Evolutionary conservation across 2,113 vertebrate genomes (phyloP), one percentile per base, ranked within the genome.

Genomic region (Phalacrocorax brasilianus): DNA sequence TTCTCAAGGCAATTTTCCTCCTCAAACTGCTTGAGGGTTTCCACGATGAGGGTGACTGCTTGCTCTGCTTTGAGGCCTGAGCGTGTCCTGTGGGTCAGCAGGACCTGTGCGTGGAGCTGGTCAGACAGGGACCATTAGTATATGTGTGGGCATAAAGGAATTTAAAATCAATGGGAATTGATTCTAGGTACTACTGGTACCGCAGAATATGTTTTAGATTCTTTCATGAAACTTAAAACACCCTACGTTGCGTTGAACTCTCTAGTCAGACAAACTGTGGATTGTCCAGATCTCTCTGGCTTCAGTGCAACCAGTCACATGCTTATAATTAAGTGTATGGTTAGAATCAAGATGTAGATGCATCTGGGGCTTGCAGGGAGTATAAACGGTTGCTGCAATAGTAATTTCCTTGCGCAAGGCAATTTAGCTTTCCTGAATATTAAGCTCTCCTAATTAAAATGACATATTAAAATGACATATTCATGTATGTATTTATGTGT

Each of bases 371-470:
- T 87, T 47, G 78, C 53, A 65, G 74, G 32, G 65, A 35, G 12
- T 32, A 52, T 17, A 22, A 49, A 3, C 4, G 10, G 14, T 91
- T 67, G 73, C 76, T 93, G 73, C 80, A 87, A 20, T 19, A 91
- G 27, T 28, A 2, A 16, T 61, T 75, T 63, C 77, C 85, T 93
- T 88, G 49, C 0, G 1, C 49, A 67, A 94, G 56, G 66, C 87
- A 38, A 6, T 42, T 24, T 9, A 71, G 52, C 72, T 70, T 77
- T n/a, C 88, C 76, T 71, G 68, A 81, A 50, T 63, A 27, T 77
- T 38, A 67, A 71, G 12, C 33, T 85, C n/a, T 82, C 14, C 73
- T 74, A 40, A 84, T 94, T 87, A 47, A 89, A 89, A 24, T 11
- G 10, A 44, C 38, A 17, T 71, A 22, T 61, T 44, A 28, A 68